These are phyloP conservation scores for Trilocha varians DNA, from an alignment of 2,888 invertebrate genomes.

Conservation along the genomic window DNA sequence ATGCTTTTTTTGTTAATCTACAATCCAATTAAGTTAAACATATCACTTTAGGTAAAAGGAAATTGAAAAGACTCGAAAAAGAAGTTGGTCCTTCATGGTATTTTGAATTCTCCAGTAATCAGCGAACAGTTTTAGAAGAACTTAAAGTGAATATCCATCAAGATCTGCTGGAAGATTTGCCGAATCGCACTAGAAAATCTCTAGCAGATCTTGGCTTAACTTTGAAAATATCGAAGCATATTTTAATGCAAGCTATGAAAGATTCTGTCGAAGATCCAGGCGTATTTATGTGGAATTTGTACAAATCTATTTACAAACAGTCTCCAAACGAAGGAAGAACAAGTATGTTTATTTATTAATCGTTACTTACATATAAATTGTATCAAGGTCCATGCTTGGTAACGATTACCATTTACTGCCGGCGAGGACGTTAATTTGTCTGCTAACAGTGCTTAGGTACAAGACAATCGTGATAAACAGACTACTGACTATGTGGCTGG, in stretches of 20 bases:
- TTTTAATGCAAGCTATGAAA: constrained; percentile 44
- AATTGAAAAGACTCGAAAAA: constrained; percentile 25
- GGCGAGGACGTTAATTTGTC: too few species aligned
- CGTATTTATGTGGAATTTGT: constrained; percentile 60
- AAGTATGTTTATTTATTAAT: constrained; percentile 22
- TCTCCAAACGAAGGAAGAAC: constrained; percentile 39
- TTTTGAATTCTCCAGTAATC: constrained; percentile 42
- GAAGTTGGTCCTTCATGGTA: constrained; percentile 57
- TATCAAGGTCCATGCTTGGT: too few species aligned
- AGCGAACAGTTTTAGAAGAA: constrained; percentile 33
- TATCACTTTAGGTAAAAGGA: constrained; percentile 28
- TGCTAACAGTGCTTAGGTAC: too few species aligned
- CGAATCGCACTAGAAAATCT: constrained; percentile 35
- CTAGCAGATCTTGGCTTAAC: constrained; percentile 48
- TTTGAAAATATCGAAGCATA: constrained; percentile 28
- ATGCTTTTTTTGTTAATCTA: too few species aligned
- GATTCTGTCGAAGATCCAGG: constrained; percentile 46
- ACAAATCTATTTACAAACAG: constrained; percentile 39
- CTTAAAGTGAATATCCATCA: constrained; percentile 48
- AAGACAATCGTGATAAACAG: too few species aligned
- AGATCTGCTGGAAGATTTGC: constrained; percentile 52
- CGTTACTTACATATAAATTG: too few species aligned
- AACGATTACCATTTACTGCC: too few species aligned
- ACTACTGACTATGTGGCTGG: too few species aligned
- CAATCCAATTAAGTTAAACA: too few species aligned